phyloP scores from a whole-genome alignment of 2,888 invertebrate species.

The Drosophila macrospina region DNA sequence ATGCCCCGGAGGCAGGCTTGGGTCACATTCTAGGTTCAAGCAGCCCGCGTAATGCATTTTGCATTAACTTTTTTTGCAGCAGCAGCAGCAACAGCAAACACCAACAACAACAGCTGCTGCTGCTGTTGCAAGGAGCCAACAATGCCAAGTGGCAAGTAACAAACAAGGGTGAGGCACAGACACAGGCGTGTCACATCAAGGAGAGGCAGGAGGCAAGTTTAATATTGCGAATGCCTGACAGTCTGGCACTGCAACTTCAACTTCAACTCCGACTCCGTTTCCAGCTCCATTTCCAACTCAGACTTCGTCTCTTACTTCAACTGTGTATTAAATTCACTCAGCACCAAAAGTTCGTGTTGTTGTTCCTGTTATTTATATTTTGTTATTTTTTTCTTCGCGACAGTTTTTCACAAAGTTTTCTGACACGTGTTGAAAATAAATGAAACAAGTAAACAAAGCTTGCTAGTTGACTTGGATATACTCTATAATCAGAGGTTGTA shows the following conservation, averaged over 20 bases:
- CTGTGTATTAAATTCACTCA: conserved; percentile 64
- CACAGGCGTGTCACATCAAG: conserved; percentile 8
- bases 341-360: conserved; percentile 38
- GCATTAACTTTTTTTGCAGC: conserved; percentile 63
- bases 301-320: conserved; percentile 14
- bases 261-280: conserved; percentile 20
- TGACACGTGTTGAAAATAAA: conserved; percentile 76
- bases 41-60: conserved; percentile 76
- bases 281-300: conserved; percentile 15
- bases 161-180: conserved; percentile 27
- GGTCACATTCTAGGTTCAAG: conserved; percentile 69
- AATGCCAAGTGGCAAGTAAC: conserved; percentile 68
- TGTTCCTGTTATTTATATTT: conserved; percentile 38
- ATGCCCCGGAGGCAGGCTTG: conserved; percentile 58
- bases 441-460: conserved; percentile 37
- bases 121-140: conserved; percentile 52
- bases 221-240: conserved; percentile 13
- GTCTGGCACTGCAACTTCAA: conserved; percentile 39
- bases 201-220: conserved; percentile 11
- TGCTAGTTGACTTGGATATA: conserved; percentile 3
- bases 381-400: conserved; percentile 22
- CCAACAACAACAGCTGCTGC: conserved; percentile 22
- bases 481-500: conserved; percentile 7
- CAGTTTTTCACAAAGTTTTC: conserved; percentile 52
- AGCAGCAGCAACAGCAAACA: conserved; percentile 17